Evolutionary conservation across 2,888 invertebrate genomes (phyloP), one percentile per base, ranked within the genome.

Genomic region (Hipparchia semele): DNA sequence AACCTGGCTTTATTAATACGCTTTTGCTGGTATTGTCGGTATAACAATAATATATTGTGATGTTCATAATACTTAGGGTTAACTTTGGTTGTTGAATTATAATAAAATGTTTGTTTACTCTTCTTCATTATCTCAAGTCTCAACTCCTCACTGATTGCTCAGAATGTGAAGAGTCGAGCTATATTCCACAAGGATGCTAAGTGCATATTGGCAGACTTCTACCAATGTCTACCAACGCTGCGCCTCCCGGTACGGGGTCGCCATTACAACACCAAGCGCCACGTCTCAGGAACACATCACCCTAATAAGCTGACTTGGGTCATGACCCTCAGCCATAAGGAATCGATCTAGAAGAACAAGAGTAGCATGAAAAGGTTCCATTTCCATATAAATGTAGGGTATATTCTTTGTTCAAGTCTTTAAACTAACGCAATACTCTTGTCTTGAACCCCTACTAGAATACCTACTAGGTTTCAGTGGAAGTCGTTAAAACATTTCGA

Each of bases 1-100:
- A 69, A 39, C 61, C 8, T 53, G 39, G 61, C 61, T 69, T 69
- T 69, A 61, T 68, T 68, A 68, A 68, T 69, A 53, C 45, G 51
- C 60, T 69, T 61, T 61, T n/a, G 51, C n/a, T 54, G 51, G 13
- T 53, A 46, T 58, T 8, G 67, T 56, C 67, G 56, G 45, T 67
- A 45, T 67, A 67, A 58, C 46, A 39, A 49, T 49, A 49, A 49
- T 49, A 39, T 39, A 39, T 39, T 39, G 39, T 54, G 45, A 3
- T 8, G 56, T 67, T 67, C n/a, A 67, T 13, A 56, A 54, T n/a
- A 45, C 39, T 56, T 54, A 5, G 39, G 6, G 7, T 10, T 9
- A 5, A 46, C 5, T n/a, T 62, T 62, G 8, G 56, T 8, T 58
- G 6, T n/a, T 49, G n/a, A 6, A 54, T 39, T 39, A 39, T 39